Evolutionary conservation across 2,888 invertebrate genomes (phyloP).

Genomic region (Tillus elongatus): DNA sequence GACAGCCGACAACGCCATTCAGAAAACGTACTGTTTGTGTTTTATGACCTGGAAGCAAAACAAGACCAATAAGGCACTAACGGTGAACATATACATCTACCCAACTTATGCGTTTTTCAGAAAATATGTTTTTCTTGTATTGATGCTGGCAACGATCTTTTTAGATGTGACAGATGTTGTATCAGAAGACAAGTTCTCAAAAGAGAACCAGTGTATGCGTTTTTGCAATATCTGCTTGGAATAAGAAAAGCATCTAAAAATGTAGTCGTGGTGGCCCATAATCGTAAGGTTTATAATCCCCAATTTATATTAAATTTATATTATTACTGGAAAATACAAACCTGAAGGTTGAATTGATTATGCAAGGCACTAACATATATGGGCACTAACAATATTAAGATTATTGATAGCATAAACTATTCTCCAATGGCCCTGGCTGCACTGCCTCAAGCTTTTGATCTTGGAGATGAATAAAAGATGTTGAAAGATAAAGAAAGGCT

Average conservation of each 20-base stretch:
- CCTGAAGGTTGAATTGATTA: background rate
- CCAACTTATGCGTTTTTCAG: slow-evolving; percentile 1
- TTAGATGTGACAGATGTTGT: background rate
- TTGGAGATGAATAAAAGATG: too few species aligned
- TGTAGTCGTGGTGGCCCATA: background rate
- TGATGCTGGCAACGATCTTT: background rate
- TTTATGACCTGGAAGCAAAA: background rate
- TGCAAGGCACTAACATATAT: background rate
- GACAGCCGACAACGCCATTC: background rate
- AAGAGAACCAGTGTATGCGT: background rate
- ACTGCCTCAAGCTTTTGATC: slow-evolving; percentile 1
- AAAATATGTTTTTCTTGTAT: background rate
- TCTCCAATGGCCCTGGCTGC: background rate
- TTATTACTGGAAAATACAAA: background rate
- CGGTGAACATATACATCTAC: background rate
- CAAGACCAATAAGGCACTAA: background rate
- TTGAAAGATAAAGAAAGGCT: too few species aligned
- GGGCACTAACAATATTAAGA: background rate
- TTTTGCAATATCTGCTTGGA: background rate
- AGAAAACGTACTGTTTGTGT: background rate
- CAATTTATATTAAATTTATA: slow-evolving; percentile 1
- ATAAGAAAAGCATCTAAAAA: background rate
- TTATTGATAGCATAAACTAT: background rate
- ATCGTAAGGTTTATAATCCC: background rate
- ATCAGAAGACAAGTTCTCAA: background rate